Percentiles rank a stretch among this genome's conserved stretches.
These are phyloP conservation scores for Drosophila hamatofila DNA, from an alignment of 2,888 invertebrate genomes.

Conservation along the genomic window DNA sequence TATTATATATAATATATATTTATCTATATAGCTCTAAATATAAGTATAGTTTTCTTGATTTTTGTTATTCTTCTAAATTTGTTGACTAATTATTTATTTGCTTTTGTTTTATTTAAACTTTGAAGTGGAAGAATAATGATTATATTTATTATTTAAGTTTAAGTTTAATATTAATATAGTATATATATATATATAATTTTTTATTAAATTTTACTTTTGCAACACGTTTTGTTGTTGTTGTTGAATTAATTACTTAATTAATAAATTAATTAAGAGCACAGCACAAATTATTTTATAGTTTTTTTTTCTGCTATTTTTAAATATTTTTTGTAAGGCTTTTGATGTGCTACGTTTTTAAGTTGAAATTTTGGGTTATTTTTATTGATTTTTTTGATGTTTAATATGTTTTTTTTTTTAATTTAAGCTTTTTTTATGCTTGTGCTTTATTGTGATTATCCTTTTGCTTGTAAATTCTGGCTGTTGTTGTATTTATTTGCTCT, in stretches of 20 bases:
- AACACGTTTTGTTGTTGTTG: constrained; percentile 3
- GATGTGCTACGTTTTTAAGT: constrained; percentile 63
- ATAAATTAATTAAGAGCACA: constrained; percentile 64
- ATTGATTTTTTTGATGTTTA: constrained; percentile 31
- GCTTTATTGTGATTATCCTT: constrained; percentile 74
- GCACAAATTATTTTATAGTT: constrained; percentile 58
- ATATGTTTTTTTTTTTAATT: constrained; percentile 9
- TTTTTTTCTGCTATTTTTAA: constrained; percentile 27
- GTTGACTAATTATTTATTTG: constrained; percentile 36
- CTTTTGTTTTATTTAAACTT: constrained; percentile 54
- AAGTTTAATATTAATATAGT: constrained; percentile 12
- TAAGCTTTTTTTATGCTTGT: constrained; percentile 36
- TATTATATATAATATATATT: constrained; percentile 28
- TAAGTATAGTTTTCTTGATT: constrained; percentile 8
- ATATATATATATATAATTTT: constrained; percentile 1
- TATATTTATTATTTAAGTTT: constrained; percentile 44
- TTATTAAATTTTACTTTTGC: constrained; percentile 34
- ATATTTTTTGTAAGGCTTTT: constrained; percentile 69
- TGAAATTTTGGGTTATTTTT: constrained; percentile 44
- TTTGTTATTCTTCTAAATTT: constrained; percentile 35
- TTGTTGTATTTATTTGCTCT: constrained; percentile 31
- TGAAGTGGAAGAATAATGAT: constrained; percentile 77
- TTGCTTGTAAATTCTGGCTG: constrained; percentile 77
- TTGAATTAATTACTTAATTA: constrained; percentile 20
- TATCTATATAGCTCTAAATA: constrained; percentile 19